Evolutionary conservation across 1,140 invertebrate genomes (phyloP).

Genomic region (Ctenoplectra terminalis): DNA sequence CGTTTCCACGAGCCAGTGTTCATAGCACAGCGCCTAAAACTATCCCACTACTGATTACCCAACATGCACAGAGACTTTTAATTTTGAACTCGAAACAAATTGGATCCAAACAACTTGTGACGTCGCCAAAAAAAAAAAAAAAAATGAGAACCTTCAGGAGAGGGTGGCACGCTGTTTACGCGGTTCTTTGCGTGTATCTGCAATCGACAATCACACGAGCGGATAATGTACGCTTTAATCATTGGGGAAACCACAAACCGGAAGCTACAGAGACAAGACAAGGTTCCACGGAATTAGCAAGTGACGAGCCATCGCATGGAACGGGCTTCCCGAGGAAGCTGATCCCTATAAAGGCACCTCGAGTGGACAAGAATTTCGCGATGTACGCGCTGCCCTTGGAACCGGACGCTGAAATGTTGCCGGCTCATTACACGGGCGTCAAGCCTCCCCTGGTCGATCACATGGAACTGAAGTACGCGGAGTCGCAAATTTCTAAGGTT

Average conservation of each 20-base stretch:
- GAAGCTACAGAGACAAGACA: neutral
- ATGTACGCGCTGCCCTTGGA: constrained; percentile 52
- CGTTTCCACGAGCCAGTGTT: constrained; percentile 36
- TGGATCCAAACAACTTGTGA: neutral
- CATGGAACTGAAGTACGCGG: constrained; percentile 72
- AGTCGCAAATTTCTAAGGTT: constrained; percentile 1
- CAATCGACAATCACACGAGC: neutral
- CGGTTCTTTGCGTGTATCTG: constrained; percentile 22
- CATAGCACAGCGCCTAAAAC: neutral
- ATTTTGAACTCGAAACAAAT: neutral
- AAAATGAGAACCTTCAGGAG: constrained; percentile 29
- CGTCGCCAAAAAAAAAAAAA: constrained; percentile 16
- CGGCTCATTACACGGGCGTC: constrained; percentile 73
- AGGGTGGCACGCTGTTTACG: neutral
- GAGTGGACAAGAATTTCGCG: neutral
- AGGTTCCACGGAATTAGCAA: neutral
- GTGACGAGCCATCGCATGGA: neutral
- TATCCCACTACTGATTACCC: neutral
- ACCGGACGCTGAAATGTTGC: constrained; percentile 79
- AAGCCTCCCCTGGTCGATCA: constrained; percentile 77
- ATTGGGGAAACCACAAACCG: neutral
- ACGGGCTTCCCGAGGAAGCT: neutral
- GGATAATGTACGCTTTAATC: neutral
- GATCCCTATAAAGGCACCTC: constrained; percentile 37
- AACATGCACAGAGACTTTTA: neutral